Percentiles rank a stretch among this genome's conserved stretches.
Evolutionary conservation across 2,888 invertebrate species (phyloP).

Genomic region (Torymus tubicola): DNA sequence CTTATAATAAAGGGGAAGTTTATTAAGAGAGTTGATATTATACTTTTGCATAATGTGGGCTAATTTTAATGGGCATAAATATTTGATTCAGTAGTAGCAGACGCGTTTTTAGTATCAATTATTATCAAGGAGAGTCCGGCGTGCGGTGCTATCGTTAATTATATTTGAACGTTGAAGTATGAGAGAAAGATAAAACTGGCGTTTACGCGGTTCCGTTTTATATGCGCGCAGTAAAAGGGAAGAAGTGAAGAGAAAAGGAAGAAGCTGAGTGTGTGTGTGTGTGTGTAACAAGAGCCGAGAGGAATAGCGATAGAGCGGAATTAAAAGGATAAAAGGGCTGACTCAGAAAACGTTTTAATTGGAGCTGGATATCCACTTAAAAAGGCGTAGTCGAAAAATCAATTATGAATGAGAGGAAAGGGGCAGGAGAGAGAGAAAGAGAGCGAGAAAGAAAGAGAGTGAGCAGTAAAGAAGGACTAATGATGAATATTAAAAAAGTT

Average conservation of each 20-base stretch:
- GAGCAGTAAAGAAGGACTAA: constrained; percentile 3
- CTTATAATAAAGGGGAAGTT: constrained; percentile 30
- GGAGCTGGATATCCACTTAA: constrained; percentile 31
- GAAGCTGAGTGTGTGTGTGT: too few relatives aligned
- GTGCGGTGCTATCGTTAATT: too few relatives aligned
- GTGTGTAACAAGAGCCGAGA: not conserved
- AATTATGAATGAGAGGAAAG: constrained; percentile 20
- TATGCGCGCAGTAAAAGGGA: not conserved
- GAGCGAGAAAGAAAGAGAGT: not conserved
- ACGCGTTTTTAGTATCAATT: too few relatives aligned
- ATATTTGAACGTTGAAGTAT: not conserved
- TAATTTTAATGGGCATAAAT: too few relatives aligned
- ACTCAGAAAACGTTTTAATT: constrained; percentile 34
- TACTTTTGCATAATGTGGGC: too few relatives aligned
- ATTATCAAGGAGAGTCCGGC: too few relatives aligned
- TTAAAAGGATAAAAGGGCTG: constrained; percentile 21
- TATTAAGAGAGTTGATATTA: not conserved
- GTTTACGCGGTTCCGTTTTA: not conserved
- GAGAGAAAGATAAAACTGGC: not conserved
- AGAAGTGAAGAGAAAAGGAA: not conserved
- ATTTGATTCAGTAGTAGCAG: too few relatives aligned
- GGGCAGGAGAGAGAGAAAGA: not conserved
- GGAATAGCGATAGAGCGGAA: constrained; percentile 4
- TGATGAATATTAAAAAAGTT: constrained; percentile 43
- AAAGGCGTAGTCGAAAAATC: constrained; percentile 22